Evolutionary conservation across 2,113 vertebrate species (phyloP).

Genomic region (Lynx canadensis): DNA sequence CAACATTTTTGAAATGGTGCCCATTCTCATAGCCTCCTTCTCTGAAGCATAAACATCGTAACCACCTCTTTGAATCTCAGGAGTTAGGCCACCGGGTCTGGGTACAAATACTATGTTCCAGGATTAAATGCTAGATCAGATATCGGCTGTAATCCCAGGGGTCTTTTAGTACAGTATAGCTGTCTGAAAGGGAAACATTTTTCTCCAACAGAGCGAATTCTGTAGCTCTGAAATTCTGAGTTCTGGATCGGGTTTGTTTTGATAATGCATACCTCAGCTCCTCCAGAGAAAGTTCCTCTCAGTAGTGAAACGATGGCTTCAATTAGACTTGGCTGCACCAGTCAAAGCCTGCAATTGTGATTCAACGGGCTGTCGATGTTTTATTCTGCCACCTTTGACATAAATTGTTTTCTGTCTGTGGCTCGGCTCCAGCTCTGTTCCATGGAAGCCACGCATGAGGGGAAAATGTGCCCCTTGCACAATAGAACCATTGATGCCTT

Average conservation of each 20-base stretch:
- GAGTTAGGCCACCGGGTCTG: slow-evolving; percentile 5
- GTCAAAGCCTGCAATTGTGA: slow-evolving; percentile 36
- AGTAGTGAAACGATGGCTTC: slow-evolving; percentile 43
- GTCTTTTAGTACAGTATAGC: background rate
- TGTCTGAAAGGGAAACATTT: slow-evolving; percentile 53
- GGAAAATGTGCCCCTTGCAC: background rate
- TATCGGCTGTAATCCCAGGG: background rate
- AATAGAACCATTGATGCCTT: background rate
- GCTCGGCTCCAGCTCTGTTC: slow-evolving; percentile 35
- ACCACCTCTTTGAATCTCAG: slow-evolving; percentile 45
- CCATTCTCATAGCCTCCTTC: slow-evolving; percentile 40
- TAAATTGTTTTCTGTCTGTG: slow-evolving; percentile 64
- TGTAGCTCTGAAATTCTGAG: slow-evolving; percentile 55
- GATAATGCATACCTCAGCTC: slow-evolving; percentile 67
- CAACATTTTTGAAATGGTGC: slow-evolving; percentile 59
- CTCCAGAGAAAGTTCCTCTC: slow-evolving; percentile 68
- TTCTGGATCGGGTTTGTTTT: slow-evolving; percentile 73
- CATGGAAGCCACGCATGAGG: background rate
- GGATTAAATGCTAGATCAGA: slow-evolving; percentile 48
- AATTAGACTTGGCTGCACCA: background rate
- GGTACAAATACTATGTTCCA: background rate
- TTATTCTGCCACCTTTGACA: slow-evolving; percentile 59
- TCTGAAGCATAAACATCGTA: slow-evolving; percentile 62
- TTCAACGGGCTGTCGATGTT: slow-evolving; percentile 12
- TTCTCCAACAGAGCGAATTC: slow-evolving; percentile 19